Conservation (phyloP, 2,797 vertebrate genomes). For the Psittacula echo region DNA sequence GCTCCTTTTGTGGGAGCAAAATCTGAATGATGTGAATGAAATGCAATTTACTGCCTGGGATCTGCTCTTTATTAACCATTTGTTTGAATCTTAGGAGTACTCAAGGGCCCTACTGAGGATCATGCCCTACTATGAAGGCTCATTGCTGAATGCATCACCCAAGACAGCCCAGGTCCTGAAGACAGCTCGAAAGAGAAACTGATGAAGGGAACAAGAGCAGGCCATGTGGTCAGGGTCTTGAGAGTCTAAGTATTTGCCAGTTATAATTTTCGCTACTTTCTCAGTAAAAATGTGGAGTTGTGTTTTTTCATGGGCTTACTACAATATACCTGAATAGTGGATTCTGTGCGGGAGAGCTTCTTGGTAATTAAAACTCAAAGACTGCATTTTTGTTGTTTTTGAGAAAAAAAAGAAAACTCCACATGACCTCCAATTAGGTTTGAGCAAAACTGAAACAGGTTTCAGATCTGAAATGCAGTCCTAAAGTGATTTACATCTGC, state of each 20-base stretch:
- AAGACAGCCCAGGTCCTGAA: background rate
- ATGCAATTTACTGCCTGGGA: slow-evolving; percentile 30
- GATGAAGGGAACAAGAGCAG: background rate
- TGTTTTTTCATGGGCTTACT: slow-evolving; percentile 7
- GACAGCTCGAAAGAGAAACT: background rate
- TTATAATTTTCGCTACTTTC: slow-evolving; percentile 21
- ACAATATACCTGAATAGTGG: background rate
- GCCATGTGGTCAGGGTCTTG: background rate
- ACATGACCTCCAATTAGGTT: slow-evolving; percentile 37
- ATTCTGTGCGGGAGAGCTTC: slow-evolving; percentile 6
- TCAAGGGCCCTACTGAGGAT: slow-evolving; percentile 9
- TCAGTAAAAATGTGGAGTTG: background rate
- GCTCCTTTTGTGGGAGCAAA: slow-evolving; percentile 6
- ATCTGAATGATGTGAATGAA: slow-evolving; percentile 55
- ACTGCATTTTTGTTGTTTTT: background rate
- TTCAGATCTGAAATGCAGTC: slow-evolving; percentile 41
- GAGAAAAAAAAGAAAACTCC: slow-evolving; percentile 8
- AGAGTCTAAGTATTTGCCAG: slow-evolving; percentile 17
- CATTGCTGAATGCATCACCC: background rate
- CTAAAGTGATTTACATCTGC: slow-evolving; percentile 59
- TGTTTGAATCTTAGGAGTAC: slow-evolving; percentile 26
- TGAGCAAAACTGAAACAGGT: slow-evolving; percentile 65
- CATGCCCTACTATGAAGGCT: slow-evolving; percentile 4
- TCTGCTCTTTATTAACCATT: slow-evolving; percentile 68
- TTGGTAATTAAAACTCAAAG: slow-evolving; percentile 31